Evolutionary conservation across 2,888 invertebrate genomes (phyloP).

Genomic region (Plebejus anna): DNA sequence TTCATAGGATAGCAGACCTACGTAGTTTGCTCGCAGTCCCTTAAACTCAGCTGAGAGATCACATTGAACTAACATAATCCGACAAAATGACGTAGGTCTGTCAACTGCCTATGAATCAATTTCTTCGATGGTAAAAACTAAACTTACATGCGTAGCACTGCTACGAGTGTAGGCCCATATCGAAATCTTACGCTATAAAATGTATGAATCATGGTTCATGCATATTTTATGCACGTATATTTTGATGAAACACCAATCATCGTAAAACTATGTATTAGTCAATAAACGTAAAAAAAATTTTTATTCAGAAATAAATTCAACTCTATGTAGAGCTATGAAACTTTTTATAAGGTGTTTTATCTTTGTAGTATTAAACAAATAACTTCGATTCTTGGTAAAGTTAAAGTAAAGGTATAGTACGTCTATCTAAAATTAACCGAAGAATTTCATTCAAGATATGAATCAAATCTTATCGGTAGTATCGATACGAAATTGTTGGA

Average conservation of each 20-base stretch:
- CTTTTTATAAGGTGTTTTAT: not conserved
- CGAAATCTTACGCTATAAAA: not conserved
- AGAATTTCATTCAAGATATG: conserved; percentile 1
- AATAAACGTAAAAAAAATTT: not conserved
- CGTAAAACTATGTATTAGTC: not conserved
- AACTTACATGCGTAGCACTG: not conserved
- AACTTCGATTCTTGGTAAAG: not conserved
- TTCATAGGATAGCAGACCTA: too few species aligned
- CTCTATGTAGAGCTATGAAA: not conserved
- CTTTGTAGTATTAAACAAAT: not conserved
- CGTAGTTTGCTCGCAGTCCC: too few species aligned
- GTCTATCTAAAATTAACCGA: not conserved
- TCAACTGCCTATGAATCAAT: too few species aligned
- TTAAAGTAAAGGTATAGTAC: too few species aligned
- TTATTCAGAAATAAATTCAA: not conserved
- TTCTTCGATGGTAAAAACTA: not conserved
- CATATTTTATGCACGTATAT: not conserved
- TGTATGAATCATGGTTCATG: not conserved
- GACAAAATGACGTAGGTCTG: too few species aligned
- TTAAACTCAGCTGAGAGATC: too few species aligned
- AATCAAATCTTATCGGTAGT: not conserved
- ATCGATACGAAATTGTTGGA: not conserved
- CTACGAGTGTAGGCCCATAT: not conserved
- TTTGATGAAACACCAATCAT: not conserved
- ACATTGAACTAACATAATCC: too few species aligned